A percentile compares a stretch with the other conserved stretches of the same genome.
These are phyloP conservation scores for Thymelicus acteon DNA, from an alignment of 2,888 invertebrate species.

Conservation along the genomic window DNA sequence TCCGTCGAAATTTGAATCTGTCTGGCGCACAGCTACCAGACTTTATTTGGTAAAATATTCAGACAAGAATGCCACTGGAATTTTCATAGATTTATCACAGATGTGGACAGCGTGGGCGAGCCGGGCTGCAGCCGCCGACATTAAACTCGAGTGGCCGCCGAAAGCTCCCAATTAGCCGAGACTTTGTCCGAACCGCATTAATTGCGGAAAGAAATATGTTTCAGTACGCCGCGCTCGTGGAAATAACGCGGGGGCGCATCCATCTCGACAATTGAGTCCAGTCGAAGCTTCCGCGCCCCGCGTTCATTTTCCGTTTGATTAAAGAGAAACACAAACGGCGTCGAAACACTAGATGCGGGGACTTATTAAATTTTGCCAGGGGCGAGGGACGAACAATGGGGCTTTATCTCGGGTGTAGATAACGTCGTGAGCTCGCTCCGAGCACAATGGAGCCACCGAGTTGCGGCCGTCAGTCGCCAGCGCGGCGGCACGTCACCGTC, in stretches of 20 bases:
- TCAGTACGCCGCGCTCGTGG: conserved; percentile 61
- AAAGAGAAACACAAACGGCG: conserved; percentile 66
- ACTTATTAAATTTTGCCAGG: conserved; percentile 76
- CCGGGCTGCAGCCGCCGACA: conserved; percentile 53
- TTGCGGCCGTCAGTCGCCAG: conserved; percentile 60
- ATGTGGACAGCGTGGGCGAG: conserved; percentile 55
- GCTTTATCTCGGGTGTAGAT: conserved; percentile 74
- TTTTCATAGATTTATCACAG: conserved; percentile 61
- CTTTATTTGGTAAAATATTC: conserved; percentile 52
- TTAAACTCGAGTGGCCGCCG: conserved; percentile 73
- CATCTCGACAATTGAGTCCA: conserved; percentile 30
- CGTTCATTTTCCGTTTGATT: conserved; percentile 57
- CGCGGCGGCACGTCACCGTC: conserved; percentile 59
- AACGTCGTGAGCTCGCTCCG: conserved; percentile 66
- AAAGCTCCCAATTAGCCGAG: conserved; percentile 80
- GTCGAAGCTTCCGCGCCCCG: conserved; percentile 1
- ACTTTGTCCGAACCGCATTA: conserved; percentile 71
- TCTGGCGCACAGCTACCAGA: neutral
- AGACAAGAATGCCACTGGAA: conserved; percentile 54
- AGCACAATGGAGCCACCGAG: conserved; percentile 64
- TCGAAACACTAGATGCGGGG: conserved; percentile 60
- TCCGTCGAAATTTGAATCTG: conserved; percentile 1
- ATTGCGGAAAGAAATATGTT: conserved; percentile 78
- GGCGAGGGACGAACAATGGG: conserved; percentile 71
- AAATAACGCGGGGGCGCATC: conserved; percentile 62